Evolutionary conservation across 1,140 invertebrate species (phyloP), one percentile per base, ranked within the genome.

Genomic region (Sycobia sp.): DNA sequence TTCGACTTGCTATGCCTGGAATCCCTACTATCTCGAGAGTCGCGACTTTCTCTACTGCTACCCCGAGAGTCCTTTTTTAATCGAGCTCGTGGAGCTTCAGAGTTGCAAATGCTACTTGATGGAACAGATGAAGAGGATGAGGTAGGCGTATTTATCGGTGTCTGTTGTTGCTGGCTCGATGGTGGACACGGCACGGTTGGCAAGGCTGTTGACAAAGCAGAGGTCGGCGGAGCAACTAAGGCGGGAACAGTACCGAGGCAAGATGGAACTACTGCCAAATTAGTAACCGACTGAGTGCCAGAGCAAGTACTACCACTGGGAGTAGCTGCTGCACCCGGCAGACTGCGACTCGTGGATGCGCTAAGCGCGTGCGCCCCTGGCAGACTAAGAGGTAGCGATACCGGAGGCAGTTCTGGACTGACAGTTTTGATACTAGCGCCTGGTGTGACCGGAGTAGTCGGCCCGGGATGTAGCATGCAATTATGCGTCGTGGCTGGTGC

Each of bases 401-500:
- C 77, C 32, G 77, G 80, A 27, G 81, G 80, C 57, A 81, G 68
- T 69, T 82, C 80, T 25, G 80, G 80, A 68, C 80, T 82, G 20
- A 76, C 73, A 7, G 80, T 82, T 54, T 82, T 82, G 41, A 81
- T 71, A 4, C 74, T 76, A 20, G 77, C 76, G n/a, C 79, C 76
- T 1, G 80, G 80, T 2, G 79, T 82, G 29, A 82, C 74, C 0
- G 79, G 80, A 0, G 80, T 77, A 8, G 78, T 68, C 0, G 80
- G 76, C 8, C 71, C 71, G n/a, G 76, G 77, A 43, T 78, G 76
- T 13, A 76, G 67, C 20, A 76, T 14, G 23, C 36, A 47, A 18
- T 11, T 16, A 71, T 65, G 25, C 67, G 63, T 44, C 27, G 60
- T 53, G 23, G 47, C 25, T 14, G 25, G 46, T 22, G n/a, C 32